Base-by-base conservation (phyloP, 1,140 invertebrate genomes). In the Gryon sp. region DNA sequence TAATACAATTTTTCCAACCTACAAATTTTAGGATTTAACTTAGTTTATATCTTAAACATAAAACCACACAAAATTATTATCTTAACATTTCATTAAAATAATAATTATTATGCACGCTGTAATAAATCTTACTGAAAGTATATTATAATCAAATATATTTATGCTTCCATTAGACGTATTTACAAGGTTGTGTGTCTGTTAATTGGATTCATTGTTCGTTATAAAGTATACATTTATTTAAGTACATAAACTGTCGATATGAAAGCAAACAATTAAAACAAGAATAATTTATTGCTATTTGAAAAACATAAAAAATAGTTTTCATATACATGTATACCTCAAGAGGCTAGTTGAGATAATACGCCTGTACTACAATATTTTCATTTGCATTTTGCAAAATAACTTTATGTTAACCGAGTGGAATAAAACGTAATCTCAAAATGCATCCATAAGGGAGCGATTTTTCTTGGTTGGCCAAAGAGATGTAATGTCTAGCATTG, bases 81-180 rank as follows among this genome's bases (percentile, higher is more conserved):
- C 22, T 24, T 24, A 4, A 4, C 7, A 4, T 3, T 24, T 24
- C 3, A 32, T 32, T 11, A 32, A 2, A 32, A 32, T 6, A 6
- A n/a, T 57, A 32, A 43, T 43, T 57, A 43, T 57, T 20, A 43
- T 57, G 38, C 14, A 57, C 38, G 11, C 2, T 4, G 11, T 24
- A 30, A 57, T 43, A 20, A 30, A 36, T 6, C n/a, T n/a, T 38
- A 34, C 30, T 43, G 53, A 57, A 43, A 57, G 15, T 3, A 9
- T 57, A 57, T 43, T 57, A 28, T 41, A 43, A 43, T 32, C n/a
- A 57, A 57, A 30, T 57, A 43, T 43, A 43, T 57, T 57, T 43
- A 57, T 32, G 52, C 40, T 34, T 57, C 40, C 53, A 45, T 59
- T 59, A 59, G 26, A 19, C 26, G 18, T 59, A 45, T 45, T 59